Conservation (phyloP, 2,888 invertebrate species). For the Vesta saturnalis region DNA sequence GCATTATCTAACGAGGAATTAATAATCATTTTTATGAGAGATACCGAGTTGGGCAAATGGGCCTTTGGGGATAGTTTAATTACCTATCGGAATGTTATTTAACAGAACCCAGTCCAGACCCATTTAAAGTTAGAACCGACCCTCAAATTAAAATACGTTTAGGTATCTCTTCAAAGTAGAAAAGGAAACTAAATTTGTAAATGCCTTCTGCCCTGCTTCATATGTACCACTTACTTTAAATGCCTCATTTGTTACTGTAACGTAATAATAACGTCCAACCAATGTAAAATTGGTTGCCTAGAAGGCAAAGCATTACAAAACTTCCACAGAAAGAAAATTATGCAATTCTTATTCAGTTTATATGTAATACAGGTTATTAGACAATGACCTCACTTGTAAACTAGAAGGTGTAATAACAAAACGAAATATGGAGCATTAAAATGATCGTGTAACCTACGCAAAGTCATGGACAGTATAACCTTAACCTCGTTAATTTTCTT, state of each 20-base stretch:
- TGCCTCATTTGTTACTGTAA: neutral
- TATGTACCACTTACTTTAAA: neutral
- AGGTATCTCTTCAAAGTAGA: too few species aligned
- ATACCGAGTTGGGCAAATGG: neutral
- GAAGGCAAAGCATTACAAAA: neutral
- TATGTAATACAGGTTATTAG: neutral
- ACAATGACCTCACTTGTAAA: slow-evolving; percentile 15
- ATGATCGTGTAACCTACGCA: slow-evolving; percentile 26
- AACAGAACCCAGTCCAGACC: neutral
- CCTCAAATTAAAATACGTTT: slow-evolving; percentile 1
- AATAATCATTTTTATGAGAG: neutral
- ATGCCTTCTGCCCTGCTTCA: neutral
- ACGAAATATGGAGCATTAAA: slow-evolving; percentile 27
- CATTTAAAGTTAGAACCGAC: neutral
- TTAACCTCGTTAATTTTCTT: too few species aligned
- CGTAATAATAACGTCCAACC: neutral
- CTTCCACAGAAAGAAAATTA: neutral
- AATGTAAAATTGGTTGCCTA: neutral
- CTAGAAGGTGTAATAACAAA: slow-evolving; percentile 21
- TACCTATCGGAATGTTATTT: neutral
- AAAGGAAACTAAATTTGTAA: too few species aligned
- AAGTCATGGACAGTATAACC: slow-evolving; percentile 28
- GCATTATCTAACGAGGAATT: neutral
- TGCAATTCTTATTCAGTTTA: neutral
- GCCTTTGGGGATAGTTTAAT: too few species aligned